phyloP scores from a whole-genome alignment of 2,113 vertebrate species.

The Myotis yumanensis region DNA sequence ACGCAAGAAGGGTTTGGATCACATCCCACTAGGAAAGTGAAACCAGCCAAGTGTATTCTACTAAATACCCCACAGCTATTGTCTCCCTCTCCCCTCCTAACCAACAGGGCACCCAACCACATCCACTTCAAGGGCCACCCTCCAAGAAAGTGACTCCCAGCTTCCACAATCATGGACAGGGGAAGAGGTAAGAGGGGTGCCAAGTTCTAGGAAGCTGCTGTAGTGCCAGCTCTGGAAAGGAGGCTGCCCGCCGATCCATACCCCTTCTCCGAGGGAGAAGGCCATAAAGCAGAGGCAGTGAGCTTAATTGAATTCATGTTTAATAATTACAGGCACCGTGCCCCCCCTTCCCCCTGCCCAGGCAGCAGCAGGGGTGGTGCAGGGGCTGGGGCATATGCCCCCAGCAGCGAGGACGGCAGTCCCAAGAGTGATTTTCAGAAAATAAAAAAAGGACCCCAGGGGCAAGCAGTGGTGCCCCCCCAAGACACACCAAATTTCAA shows the following conservation, averaged over 20 bases:
- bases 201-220: background rate
- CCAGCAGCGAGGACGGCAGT: constrained; percentile 81
- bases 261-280: constrained; percentile 19
- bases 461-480: constrained; percentile 68
- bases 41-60: background rate
- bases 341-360: constrained; percentile 80
- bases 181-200: constrained; percentile 1
- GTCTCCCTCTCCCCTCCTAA: background rate
- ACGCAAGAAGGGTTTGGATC: background rate
- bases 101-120: background rate
- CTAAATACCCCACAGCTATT: background rate
- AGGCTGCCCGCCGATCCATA: background rate
- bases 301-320: constrained; percentile 81
- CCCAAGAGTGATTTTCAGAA: constrained; percentile 81
- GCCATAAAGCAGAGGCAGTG: constrained; percentile 68
- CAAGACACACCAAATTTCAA: constrained; percentile 81
- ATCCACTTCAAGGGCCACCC: background rate
- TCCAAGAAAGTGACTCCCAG: background rate
- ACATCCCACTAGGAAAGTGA: background rate
- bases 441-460: constrained; percentile 80
- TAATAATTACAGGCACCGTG: constrained; percentile 83
- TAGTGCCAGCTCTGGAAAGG: constrained; percentile 41
- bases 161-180: background rate
- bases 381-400: constrained; percentile 80
- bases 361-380: constrained; percentile 79